Evolutionary conservation across 2,888 invertebrate genomes (phyloP).

Genomic region (Dasypogon diadema): DNA sequence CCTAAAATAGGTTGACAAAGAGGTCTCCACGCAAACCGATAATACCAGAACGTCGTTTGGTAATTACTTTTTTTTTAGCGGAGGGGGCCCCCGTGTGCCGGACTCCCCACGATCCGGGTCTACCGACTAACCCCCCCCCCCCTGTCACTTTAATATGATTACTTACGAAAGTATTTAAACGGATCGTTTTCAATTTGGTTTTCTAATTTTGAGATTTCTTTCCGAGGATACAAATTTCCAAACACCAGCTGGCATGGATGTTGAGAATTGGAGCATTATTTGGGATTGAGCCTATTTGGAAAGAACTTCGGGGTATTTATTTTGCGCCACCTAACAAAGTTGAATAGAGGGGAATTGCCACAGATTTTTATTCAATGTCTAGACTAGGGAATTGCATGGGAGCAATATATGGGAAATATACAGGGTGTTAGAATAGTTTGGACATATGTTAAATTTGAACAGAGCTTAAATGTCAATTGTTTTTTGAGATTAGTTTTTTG

Average conservation of each 20-base stretch:
- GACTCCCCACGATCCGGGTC: no score
- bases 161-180: background rate
- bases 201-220: background rate
- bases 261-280: background rate
- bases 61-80: constrained; percentile 3
- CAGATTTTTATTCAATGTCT: background rate
- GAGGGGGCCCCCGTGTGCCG: no score
- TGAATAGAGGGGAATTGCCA: background rate
- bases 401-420: background rate
- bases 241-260: background rate
- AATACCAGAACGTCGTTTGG: background rate
- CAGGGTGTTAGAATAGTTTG: no score
- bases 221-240: background rate
- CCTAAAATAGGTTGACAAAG: background rate
- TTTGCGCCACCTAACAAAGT: background rate
- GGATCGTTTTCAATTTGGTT: background rate
- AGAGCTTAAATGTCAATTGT: no score
- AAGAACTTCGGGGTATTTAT: background rate
- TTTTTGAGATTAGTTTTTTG: no score
- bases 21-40: background rate
- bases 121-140: no score
- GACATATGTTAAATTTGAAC: no score
- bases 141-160: no score
- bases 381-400: background rate
- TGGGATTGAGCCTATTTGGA: background rate